phyloP scores from a whole-genome alignment of 2,797 vertebrate species.

The Sciurus vulgaris region DNA sequence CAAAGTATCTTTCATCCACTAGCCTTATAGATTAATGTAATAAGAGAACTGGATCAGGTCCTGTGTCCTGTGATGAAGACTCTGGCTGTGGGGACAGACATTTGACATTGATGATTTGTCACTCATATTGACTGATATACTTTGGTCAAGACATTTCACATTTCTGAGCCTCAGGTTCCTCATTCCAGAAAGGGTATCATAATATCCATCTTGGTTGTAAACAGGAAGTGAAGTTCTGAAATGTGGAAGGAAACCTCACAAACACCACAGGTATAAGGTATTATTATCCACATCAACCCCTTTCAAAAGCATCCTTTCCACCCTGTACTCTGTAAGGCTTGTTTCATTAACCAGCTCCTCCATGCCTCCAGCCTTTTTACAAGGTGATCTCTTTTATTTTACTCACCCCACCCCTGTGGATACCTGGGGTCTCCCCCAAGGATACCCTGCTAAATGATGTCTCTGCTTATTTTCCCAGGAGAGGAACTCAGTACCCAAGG shows the following conservation, averaged over 20 bases:
- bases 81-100: not conserved
- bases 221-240: slow-evolving; percentile 27
- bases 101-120: not conserved
- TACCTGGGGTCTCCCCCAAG: not conserved
- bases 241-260: slow-evolving; percentile 1
- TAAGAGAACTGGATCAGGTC: not conserved
- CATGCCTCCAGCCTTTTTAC: not conserved
- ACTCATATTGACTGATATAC: slow-evolving; percentile 2
- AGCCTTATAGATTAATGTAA: not conserved
- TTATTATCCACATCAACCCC: not conserved
- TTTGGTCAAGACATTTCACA: not conserved
- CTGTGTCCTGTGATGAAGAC: not conserved
- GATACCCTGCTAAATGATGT: not conserved
- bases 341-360: not conserved
- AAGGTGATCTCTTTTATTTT: not conserved
- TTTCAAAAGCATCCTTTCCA: not conserved
- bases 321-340: not conserved
- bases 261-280: not conserved
- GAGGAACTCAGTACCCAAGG: not conserved
- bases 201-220: not conserved
- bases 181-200: not conserved
- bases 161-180: slow-evolving; percentile 10
- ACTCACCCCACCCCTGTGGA: not conserved
- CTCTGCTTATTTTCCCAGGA: slow-evolving; percentile 17
- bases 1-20: not conserved